Evolutionary conservation across 2,888 invertebrate species (phyloP).

Genomic region (Napeogenes inachia): DNA sequence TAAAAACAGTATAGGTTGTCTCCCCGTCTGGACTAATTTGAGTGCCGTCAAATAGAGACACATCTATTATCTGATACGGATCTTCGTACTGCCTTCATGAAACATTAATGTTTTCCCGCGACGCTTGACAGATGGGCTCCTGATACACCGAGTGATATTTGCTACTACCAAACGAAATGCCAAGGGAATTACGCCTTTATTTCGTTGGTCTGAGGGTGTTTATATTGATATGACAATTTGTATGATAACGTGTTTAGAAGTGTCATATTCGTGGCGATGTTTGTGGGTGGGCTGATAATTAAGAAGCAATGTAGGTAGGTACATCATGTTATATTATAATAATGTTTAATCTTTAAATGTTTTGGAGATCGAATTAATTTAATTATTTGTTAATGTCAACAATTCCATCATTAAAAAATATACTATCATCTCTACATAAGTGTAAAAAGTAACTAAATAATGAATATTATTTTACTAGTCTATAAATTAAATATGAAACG

Average conservation of each 20-base stretch:
- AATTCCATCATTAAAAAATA: too few relatives aligned
- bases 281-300: conserved; percentile 34
- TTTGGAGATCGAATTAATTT: not conserved
- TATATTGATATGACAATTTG: conserved; percentile 28
- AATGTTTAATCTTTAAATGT: conserved; percentile 10
- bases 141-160: conserved; percentile 54
- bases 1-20: conserved; percentile 9
- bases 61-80: conserved; percentile 73
- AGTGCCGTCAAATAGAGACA: conserved; percentile 59
- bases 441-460: too few relatives aligned
- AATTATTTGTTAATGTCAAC: too few relatives aligned
- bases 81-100: conserved; percentile 65
- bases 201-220: conserved; percentile 21
- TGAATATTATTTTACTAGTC: too few relatives aligned
- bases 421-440: too few relatives aligned
- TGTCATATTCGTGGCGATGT: conserved; percentile 49
- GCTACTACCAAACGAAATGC: conserved; percentile 33
- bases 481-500: too few relatives aligned
- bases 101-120: conserved; percentile 64
- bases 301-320: conserved; percentile 35
- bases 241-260: conserved; percentile 32
- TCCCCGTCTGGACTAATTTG: conserved; percentile 35
- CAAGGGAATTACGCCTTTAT: conserved; percentile 33
- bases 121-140: conserved; percentile 63
- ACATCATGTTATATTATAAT: conserved; percentile 34